A percentile compares a stretch with the other conserved stretches of the same genome.
These are phyloP conservation scores for Dione juno DNA, from an alignment of 2,888 invertebrate species.

Conservation along the genomic window DNA sequence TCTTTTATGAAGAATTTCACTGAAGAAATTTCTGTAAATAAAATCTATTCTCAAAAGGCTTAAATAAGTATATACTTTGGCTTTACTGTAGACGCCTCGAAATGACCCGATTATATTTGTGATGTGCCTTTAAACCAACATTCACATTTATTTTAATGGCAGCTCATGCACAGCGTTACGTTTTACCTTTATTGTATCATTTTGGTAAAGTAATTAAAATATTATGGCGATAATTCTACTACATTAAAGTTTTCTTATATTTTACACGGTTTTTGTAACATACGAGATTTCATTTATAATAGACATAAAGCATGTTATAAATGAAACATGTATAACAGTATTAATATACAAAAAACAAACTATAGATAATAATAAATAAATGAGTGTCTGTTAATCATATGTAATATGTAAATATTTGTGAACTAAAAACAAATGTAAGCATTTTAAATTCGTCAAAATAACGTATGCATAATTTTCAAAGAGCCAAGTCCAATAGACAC, in stretches of 20 bases:
- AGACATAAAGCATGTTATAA: no score
- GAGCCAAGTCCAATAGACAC: slow-evolving; percentile 7
- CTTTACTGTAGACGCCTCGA: slow-evolving; percentile 42
- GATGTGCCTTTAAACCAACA: slow-evolving; percentile 45
- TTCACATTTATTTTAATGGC: slow-evolving; percentile 55
- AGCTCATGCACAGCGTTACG: slow-evolving; percentile 52
- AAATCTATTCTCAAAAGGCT: slow-evolving; percentile 41
- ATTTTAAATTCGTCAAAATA: background rate
- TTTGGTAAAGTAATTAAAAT: slow-evolving; percentile 13
- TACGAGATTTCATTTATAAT: no score
- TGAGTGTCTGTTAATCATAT: no score
- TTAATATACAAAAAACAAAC: no score
- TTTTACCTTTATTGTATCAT: background rate
- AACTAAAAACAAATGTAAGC: no score
- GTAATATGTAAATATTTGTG: no score
- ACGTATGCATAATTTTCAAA: background rate
- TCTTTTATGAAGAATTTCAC: slow-evolving; percentile 9
- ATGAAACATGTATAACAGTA: no score
- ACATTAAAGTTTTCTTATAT: background rate
- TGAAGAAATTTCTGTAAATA: slow-evolving; percentile 38
- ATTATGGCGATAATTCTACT: background rate
- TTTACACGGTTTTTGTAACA: background rate
- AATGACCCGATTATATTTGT: slow-evolving; percentile 54
- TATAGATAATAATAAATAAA: no score
- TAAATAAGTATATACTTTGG: slow-evolving; percentile 41